Base-by-base conservation (phyloP, 2,888 invertebrate genomes). In the Eretmocerus hayati region DNA sequence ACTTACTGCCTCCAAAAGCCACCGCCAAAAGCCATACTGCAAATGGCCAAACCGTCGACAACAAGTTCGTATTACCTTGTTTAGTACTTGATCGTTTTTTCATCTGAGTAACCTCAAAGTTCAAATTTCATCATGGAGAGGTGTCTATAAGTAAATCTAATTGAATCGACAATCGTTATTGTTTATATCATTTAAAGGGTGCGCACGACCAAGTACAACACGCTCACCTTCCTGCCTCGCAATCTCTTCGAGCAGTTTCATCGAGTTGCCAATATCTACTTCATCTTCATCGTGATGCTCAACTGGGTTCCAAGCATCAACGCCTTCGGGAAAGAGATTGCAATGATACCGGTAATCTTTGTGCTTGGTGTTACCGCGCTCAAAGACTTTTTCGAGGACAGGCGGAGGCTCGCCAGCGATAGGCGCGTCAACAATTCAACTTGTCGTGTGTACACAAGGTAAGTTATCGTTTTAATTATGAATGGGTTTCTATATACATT, bases 211-310 rank as follows among this genome's bases (percentile, higher is more conserved):
- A 95, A 96, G 75, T 97, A 97, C 73, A 93, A 93, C 20, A 67
- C 91, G 51, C 76, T 94, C 58, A 93, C 91, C 60, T 97, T 97
- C 75, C 75, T 97, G 66, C 95, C 96, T 49, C 89, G 94, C 74
- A 96, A 96, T 75, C 77, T 97, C 53, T 81, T 95, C 72, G 95
- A 96, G 76, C 96, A 97, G 75, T 95, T 97, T 73, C 95, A 95
- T 74, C 83, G 96, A 54, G 90, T 94, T 67, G 96, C 96, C 56
- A 97, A 97, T 78, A 78, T 97, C 65, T 97, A 96, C 77, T 97
- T 97, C 75, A 87, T 96, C 67, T 90, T 94, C 69, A 94, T 97
- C 69, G 93, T 95, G 62, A 75, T 94, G 61, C 80, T 96, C 56
- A 96, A 96, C 75, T 95, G 93, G 93, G 86, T 95, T 67, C 94